Percentiles rank a stretch among this genome's conserved stretches.
phyloP scores from a whole-genome alignment of 2,888 invertebrate genomes.

The Drosophila yooni region DNA sequence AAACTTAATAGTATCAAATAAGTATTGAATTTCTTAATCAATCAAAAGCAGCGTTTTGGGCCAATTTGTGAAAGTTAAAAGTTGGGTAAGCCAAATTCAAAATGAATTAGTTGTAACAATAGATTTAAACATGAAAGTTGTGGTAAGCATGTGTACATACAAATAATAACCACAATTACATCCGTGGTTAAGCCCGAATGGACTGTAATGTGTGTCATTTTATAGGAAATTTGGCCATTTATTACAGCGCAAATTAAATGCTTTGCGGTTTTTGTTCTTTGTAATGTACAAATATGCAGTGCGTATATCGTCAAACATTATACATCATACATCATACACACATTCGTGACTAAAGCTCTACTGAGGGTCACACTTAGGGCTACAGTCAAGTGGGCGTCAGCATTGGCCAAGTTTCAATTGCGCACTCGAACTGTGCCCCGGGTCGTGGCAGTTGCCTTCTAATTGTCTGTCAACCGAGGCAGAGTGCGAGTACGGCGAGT shows the following conservation, averaged over 20 bases:
- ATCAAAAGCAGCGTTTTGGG: neutral
- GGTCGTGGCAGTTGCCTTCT: slow-evolving; percentile 47
- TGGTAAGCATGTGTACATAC: neutral
- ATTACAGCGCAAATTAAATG: slow-evolving; percentile 15
- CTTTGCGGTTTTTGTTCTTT: slow-evolving; percentile 8
- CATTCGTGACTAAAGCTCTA: slow-evolving; percentile 9
- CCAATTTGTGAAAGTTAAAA: neutral
- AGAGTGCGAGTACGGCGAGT: slow-evolving; percentile 4
- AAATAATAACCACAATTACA: neutral
- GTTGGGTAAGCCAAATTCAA: neutral
- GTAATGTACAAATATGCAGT: slow-evolving; percentile 12
- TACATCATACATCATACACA: neutral
- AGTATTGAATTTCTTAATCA: neutral
- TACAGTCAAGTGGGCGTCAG: slow-evolving; percentile 42
- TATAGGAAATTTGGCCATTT: slow-evolving; percentile 10
- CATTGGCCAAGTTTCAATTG: slow-evolving; percentile 60
- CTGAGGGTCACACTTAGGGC: neutral
- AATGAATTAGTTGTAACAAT: neutral
- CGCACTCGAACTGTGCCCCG: slow-evolving; percentile 61
- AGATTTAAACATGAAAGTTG: neutral
- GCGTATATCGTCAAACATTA: slow-evolving; percentile 24
- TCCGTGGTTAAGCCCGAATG: neutral
- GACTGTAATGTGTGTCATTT: neutral
- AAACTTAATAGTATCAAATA: neutral
- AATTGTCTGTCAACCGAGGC: slow-evolving; percentile 63